Evolutionary conservation across 2,797 vertebrate genomes (phyloP), one percentile per base, ranked within the genome.

Genomic region (Hippopotamyrus pictus): DNA sequence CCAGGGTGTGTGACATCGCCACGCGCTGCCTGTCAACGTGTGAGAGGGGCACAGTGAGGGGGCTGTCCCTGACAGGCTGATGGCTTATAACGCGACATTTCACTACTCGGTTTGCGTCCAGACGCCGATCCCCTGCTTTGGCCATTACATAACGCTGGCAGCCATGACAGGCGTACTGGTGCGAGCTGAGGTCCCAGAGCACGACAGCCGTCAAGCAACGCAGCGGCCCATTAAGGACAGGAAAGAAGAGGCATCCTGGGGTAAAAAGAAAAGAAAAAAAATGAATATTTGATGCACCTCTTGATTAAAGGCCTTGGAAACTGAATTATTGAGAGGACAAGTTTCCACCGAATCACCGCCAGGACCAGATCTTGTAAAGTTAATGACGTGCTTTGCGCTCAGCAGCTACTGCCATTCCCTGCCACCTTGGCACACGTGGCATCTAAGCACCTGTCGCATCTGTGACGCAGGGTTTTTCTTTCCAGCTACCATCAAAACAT

Each of bases 281-380:
- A 93, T 96, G 90, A 94, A 96, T 96, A 93, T 95, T 95, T 95
- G 86, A 96, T 95, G 88, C 89, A 91, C 92, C 92, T 95, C 94
- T 94, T 95, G 96, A 96, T 95, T 94, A 95, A 96, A 94, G 93
- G 92, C 93, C 92, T 94, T 92, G 93, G 92, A 93, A 94, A 92
- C 86, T 95, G 91, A 96, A 96, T 96, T 94, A 96, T 96, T 96
- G 90, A 96, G 90, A 87, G 91, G 91, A 95, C 94, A 94, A 91
- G 93, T 93, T 93, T 93, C 90, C 51, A 93, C 86, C 84, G 94
- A 95, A 94, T 92, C 92, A 89, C 91, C 93, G 93, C 93, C 91
- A 91, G 91, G 93, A 93, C 90, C 94, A 94, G 50, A 94, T 89
- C 91, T 82, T 92, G 84, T 92, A 85, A 90, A 90, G 92, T 95